phyloP scores from a whole-genome alignment of 1,140 invertebrate species.

The Platorchestia sp. region DNA sequence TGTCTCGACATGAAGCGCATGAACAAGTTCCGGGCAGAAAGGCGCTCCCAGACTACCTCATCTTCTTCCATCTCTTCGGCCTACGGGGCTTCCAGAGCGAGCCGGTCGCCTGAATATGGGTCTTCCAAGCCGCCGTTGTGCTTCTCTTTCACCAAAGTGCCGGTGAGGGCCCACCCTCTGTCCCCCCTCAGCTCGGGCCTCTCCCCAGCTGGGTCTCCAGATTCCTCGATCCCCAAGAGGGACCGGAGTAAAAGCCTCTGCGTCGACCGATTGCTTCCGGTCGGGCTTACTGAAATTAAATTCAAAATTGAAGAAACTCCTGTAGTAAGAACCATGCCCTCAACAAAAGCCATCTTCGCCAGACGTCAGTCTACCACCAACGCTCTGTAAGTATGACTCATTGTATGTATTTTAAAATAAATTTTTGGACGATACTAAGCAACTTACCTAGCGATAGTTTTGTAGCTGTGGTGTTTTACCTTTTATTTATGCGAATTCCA shows the following conservation, averaged over 20 bases:
- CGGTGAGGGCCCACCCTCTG: constrained; percentile 10
- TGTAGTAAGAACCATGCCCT: background rate
- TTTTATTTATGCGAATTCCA: background rate
- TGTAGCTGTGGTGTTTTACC: background rate
- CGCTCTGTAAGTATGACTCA: constrained; percentile 22
- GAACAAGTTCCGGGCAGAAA: constrained; percentile 22
- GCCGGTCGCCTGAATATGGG: constrained; percentile 24
- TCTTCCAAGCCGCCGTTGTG: background rate
- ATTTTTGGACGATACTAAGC: background rate
- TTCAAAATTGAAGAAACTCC: constrained; percentile 11
- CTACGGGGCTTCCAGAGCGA: background rate
- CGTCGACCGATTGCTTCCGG: constrained; percentile 10
- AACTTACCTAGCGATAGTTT: background rate
- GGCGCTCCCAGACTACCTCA: background rate
- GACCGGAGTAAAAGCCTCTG: constrained; percentile 36
- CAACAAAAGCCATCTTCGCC: constrained; percentile 18
- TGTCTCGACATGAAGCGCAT: constrained; percentile 48
- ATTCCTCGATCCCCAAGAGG: constrained; percentile 13
- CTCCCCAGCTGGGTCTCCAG: background rate
- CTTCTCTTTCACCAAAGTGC: background rate
- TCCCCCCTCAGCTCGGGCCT: background rate
- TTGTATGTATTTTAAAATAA: background rate
- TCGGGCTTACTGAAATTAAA: background rate
- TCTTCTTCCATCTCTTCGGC: constrained; percentile 19
- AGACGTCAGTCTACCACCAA: constrained; percentile 43